A percentile compares a stretch with the other conserved stretches of the same genome.
These are phyloP conservation scores for Panulirus ornatus DNA, from an alignment of 1,140 invertebrate species.

Conservation along the genomic window DNA sequence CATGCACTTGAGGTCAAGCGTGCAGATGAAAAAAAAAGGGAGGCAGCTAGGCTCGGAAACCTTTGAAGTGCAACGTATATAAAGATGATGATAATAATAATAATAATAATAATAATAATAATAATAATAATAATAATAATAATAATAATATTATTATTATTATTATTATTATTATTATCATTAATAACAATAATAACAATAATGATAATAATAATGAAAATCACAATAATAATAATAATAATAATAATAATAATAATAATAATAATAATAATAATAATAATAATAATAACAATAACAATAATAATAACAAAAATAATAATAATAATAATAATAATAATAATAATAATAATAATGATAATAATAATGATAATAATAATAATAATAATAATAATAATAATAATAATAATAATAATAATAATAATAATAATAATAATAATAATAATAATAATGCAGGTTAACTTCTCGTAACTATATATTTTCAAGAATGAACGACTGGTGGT, in stretches of 20 bases:
- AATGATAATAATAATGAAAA: constrained; percentile 17
- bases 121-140: constrained; percentile 22
- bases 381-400: not conserved
- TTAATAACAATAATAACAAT: not conserved
- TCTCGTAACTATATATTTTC: no score
- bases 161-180: not conserved
- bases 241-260: not conserved
- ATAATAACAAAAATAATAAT: no score
- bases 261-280: not conserved
- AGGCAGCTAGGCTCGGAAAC: no score
- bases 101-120: constrained; percentile 29
- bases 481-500: no score
- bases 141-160: constrained; percentile 13
- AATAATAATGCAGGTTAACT: no score
- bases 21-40: no score
- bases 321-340: not conserved
- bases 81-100: constrained; percentile 6
- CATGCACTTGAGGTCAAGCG: no score
- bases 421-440: no score
- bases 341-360: no score
- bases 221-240: constrained; percentile 4
- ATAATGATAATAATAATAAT: constrained; percentile 5
- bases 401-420: not conserved
- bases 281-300: not conserved
- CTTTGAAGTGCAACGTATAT: no score